phyloP scores from a whole-genome alignment of 2,888 invertebrate species.

The Coremacera marginata region DNA sequence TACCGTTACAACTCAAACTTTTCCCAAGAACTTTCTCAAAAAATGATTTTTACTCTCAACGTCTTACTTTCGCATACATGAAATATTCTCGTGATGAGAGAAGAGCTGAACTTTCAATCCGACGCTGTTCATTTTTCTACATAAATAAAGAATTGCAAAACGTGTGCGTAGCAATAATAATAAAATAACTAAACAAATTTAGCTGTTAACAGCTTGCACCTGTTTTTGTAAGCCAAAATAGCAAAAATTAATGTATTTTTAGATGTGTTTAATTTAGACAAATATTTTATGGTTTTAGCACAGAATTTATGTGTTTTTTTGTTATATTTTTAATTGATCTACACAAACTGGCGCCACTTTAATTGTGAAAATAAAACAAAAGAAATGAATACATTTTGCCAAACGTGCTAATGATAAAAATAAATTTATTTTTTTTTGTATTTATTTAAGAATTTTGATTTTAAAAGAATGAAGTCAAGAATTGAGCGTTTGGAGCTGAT shows the following conservation, averaged over 20 bases:
- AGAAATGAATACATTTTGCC: neutral
- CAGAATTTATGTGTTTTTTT: neutral
- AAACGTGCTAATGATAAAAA: neutral
- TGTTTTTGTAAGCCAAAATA: conserved; percentile 10
- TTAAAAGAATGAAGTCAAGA: too few species aligned
- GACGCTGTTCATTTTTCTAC: too few species aligned
- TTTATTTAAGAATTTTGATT: too few species aligned
- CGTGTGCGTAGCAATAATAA: conserved; percentile 11
- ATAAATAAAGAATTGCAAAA: too few species aligned
- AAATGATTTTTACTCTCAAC: too few species aligned
- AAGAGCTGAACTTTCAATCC: too few species aligned
- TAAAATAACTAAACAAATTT: conserved; percentile 17
- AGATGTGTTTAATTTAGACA: neutral
- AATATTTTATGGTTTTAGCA: neutral
- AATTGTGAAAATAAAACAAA: neutral
- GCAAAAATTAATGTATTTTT: conserved; percentile 2
- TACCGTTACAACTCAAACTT: too few species aligned
- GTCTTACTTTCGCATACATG: too few species aligned
- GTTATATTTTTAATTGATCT: neutral
- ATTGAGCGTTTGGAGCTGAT: too few species aligned
- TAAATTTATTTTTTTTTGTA: too few species aligned
- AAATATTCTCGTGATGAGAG: too few species aligned
- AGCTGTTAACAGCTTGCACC: conserved; percentile 15
- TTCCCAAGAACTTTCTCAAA: too few species aligned
- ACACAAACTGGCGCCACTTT: neutral